Evolutionary conservation across 2,797 vertebrate genomes (phyloP).

Genomic region (Jordanella pulchra): DNA sequence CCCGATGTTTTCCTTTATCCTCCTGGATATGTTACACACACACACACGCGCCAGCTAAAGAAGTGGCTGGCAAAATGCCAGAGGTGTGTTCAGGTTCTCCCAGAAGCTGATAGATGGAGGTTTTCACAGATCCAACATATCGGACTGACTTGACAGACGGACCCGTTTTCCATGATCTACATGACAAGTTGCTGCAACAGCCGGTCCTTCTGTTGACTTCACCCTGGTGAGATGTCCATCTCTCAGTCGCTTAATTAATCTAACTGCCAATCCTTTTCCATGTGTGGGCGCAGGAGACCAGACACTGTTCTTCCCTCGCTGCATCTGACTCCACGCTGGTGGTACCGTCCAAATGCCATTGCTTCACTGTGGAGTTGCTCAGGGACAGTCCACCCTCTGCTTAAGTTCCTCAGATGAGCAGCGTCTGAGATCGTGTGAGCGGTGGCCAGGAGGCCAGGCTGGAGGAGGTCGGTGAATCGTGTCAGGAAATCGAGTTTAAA

Average conservation of each 20-base stretch:
- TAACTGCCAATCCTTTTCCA: slow-evolving; percentile 13
- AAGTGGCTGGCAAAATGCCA: slow-evolving; percentile 13
- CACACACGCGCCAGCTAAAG: background rate
- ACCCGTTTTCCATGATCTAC: slow-evolving; percentile 17
- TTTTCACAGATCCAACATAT: slow-evolving; percentile 27
- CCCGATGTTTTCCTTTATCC: slow-evolving; percentile 10
- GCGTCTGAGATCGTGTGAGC: slow-evolving; percentile 16
- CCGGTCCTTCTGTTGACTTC: slow-evolving; percentile 30
- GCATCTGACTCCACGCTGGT: slow-evolving; percentile 19
- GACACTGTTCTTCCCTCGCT: slow-evolving; percentile 22
- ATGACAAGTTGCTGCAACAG: slow-evolving; percentile 32
- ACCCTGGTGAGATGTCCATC: slow-evolving; percentile 12
- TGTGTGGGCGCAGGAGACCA: slow-evolving; percentile 19
- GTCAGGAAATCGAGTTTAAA: slow-evolving; percentile 45
- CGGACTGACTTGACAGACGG: slow-evolving; percentile 23
- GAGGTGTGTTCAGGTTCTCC: slow-evolving; percentile 34
- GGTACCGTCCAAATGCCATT: slow-evolving; percentile 6
- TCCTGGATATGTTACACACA: slow-evolving; percentile 3
- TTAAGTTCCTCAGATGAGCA: slow-evolving; percentile 34
- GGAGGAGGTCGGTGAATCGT: slow-evolving; percentile 47
- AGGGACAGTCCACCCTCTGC: slow-evolving; percentile 57
- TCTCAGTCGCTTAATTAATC: slow-evolving; percentile 19
- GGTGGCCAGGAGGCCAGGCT: slow-evolving; percentile 25
- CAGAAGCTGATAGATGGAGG: slow-evolving; percentile 23
- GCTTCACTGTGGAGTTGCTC: slow-evolving; percentile 16